Evolutionary conservation across 1,140 invertebrate genomes (phyloP).

Genomic region (Drosophila yakuba): DNA sequence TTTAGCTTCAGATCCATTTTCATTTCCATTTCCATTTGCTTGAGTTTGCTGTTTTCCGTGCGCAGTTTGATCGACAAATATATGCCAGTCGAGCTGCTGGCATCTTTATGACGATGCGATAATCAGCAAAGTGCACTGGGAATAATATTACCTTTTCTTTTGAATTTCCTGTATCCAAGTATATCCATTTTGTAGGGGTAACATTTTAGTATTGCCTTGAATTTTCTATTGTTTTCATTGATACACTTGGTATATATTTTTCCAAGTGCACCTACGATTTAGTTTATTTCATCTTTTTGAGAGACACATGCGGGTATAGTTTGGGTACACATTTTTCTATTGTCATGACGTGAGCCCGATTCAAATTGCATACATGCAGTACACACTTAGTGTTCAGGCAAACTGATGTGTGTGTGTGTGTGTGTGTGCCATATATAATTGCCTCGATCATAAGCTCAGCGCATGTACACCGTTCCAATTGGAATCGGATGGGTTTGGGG

Average conservation of each 20-base stretch:
- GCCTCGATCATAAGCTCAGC: slow-evolving; percentile 72
- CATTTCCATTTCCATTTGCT: slow-evolving; percentile 30
- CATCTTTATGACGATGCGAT: slow-evolving; percentile 68
- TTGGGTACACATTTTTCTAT: slow-evolving; percentile 34
- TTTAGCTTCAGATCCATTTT: slow-evolving; percentile 22
- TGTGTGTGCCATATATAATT: slow-evolving; percentile 70
- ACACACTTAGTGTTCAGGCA: slow-evolving; percentile 4
- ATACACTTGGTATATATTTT: not conserved
- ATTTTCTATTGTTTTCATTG: too few relatives aligned
- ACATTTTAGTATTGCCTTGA: too few relatives aligned
- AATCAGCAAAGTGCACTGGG: slow-evolving; percentile 21
- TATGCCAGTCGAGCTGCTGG: slow-evolving; percentile 49
- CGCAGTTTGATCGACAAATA: slow-evolving; percentile 65
- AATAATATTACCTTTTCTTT: not conserved
- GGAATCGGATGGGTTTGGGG: slow-evolving; percentile 22
- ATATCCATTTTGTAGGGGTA: not conserved
- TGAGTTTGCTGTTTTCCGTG: slow-evolving; percentile 33
- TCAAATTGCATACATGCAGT: slow-evolving; percentile 54
- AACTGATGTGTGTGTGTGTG: slow-evolving; percentile 37
- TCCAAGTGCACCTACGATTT: slow-evolving; percentile 30
- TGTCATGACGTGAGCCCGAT: slow-evolving; percentile 74
- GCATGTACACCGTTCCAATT: slow-evolving; percentile 55
- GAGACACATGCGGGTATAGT: slow-evolving; percentile 19
- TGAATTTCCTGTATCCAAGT: not conserved
- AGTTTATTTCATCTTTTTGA: slow-evolving; percentile 41